These are phyloP conservation scores for Takifugu ocellatus DNA, from an alignment of 2,797 vertebrate species.

Conservation along the genomic window DNA sequence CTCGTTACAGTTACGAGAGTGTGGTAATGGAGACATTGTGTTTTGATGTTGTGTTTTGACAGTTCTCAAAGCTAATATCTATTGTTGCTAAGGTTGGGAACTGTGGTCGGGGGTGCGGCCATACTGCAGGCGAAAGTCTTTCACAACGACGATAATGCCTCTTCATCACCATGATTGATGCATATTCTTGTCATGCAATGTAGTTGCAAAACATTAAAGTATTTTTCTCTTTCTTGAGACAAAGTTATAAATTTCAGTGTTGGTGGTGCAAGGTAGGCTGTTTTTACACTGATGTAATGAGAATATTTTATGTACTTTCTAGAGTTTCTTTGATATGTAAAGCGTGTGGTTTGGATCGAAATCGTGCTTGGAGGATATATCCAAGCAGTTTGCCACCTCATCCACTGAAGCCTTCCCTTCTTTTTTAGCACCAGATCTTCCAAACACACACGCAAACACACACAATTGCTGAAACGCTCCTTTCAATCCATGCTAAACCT, in stretches of 20 bases:
- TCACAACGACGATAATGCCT: slow-evolving; percentile 20
- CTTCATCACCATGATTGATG: neutral
- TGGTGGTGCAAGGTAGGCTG: too few relatives aligned
- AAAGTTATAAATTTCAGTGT: too few relatives aligned
- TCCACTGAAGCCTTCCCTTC: slow-evolving; percentile 51
- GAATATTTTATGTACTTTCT: slow-evolving; percentile 5
- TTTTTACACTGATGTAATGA: too few relatives aligned
- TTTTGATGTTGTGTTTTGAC: slow-evolving; percentile 41
- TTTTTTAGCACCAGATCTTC: slow-evolving; percentile 53
- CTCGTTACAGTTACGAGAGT: too few relatives aligned
- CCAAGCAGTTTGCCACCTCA: slow-evolving; percentile 50
- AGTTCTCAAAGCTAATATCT: slow-evolving; percentile 53
- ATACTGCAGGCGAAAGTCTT: slow-evolving; percentile 22
- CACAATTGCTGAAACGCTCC: slow-evolving; percentile 64
- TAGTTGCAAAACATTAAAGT: neutral
- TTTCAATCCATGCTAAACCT: slow-evolving; percentile 73
- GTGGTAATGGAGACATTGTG: too few relatives aligned
- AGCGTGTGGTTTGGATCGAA: slow-evolving; percentile 61
- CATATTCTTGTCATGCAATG: slow-evolving; percentile 4
- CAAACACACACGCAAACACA: slow-evolving; percentile 32
- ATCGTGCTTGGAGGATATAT: slow-evolving; percentile 52
- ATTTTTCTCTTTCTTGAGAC: too few relatives aligned
- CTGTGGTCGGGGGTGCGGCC: slow-evolving; percentile 16
- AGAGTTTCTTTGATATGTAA: neutral
- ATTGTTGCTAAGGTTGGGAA: slow-evolving; percentile 32